A percentile compares a stretch with the other conserved stretches of the same genome.
phyloP scores from a whole-genome alignment of 2,797 vertebrate species.

The Rhabdomys pumilio region DNA sequence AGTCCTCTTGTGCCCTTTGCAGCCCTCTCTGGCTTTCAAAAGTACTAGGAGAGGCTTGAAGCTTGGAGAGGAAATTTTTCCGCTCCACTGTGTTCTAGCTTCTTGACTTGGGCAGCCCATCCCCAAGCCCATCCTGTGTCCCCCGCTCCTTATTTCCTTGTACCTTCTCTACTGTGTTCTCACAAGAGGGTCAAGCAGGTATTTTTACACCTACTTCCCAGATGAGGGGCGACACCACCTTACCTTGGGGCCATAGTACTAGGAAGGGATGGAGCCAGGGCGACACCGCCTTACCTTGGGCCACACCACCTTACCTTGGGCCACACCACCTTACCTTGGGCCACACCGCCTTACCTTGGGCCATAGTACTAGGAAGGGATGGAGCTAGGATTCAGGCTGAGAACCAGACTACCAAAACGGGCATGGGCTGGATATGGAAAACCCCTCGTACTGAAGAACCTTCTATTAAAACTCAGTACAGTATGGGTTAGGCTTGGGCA shows the following conservation, averaged over 20 bases:
- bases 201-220: not conserved
- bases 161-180: not conserved
- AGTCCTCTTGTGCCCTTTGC: not conserved
- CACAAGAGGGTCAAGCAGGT: not conserved
- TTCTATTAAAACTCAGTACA: not conserved
- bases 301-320: too few species aligned
- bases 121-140: not conserved
- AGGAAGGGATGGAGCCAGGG: not conserved
- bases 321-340: too few species aligned
- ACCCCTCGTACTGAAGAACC: not conserved
- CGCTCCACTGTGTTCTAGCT: rapidly evolving
- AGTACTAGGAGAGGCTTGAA: not conserved
- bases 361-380: not conserved
- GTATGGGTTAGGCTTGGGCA: not conserved
- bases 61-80: not conserved
- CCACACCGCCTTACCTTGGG: too few species aligned
- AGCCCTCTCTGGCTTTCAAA: not conserved
- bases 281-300: too few species aligned
- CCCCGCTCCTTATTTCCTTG: not conserved
- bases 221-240: not conserved
- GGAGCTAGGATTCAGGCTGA: not conserved
- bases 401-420: not conserved
- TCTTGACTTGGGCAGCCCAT: not conserved
- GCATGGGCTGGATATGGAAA: not conserved
- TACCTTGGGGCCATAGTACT: not conserved